phyloP scores from a whole-genome alignment of 2,888 invertebrate species.

The Eristalis tenax region DNA sequence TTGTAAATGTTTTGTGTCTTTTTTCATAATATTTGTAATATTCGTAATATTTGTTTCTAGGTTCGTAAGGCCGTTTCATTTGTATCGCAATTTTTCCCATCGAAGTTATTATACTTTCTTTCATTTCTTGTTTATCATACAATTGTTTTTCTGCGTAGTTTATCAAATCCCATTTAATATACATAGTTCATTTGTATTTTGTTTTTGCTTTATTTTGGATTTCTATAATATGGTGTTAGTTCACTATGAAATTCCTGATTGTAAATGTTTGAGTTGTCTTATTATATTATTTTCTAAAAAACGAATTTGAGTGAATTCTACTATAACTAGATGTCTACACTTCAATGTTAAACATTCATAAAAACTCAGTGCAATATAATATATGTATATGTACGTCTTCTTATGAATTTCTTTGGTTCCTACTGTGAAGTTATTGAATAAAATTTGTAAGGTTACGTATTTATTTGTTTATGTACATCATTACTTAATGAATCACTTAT shows the following conservation, averaged over 20 bases:
- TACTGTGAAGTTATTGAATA: conserved; percentile 48
- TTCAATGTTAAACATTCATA: conserved; percentile 66
- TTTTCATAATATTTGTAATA: conserved; percentile 72
- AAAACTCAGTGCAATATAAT: conserved; percentile 68
- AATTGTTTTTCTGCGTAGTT: conserved; percentile 51
- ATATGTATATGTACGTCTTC: conserved; percentile 28
- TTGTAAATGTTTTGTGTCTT: conserved; percentile 31
- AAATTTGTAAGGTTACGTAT: conserved; percentile 71
- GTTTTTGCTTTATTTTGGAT: conserved; percentile 56
- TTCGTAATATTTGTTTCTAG: conserved; percentile 76
- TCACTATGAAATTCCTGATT: conserved; percentile 75
- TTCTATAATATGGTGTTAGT: conserved; percentile 69
- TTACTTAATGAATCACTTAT: neutral
- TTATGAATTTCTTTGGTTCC: conserved; percentile 53
- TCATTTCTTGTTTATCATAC: conserved; percentile 4
- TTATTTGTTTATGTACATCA: conserved; percentile 49
- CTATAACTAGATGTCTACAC: conserved; percentile 39
- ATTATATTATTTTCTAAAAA: conserved; percentile 31
- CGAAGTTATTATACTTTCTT: conserved; percentile 36
- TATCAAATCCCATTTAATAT: conserved; percentile 64
- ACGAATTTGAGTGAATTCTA: conserved; percentile 50
- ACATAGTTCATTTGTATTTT: conserved; percentile 60
- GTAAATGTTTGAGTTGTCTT: conserved; percentile 46
- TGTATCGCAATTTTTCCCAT: conserved; percentile 70
- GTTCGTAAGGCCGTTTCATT: conserved; percentile 73